These are phyloP conservation scores for Polyommatus icarus DNA, from an alignment of 2,888 invertebrate species.

Conservation along the genomic window DNA sequence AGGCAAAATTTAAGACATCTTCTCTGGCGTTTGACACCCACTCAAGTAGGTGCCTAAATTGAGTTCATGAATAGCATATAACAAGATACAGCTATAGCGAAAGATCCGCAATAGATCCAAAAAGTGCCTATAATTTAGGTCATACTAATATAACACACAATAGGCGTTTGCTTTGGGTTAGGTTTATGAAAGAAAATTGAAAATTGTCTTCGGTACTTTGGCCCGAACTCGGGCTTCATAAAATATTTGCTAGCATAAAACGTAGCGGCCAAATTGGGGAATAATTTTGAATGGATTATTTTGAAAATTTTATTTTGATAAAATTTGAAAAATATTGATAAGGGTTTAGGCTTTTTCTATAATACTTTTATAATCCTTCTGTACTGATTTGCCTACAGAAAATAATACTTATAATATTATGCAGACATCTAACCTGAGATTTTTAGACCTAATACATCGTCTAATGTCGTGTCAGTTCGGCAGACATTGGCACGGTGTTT, in stretches of 20 bases:
- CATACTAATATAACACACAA: background rate
- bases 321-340: background rate
- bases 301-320: no score
- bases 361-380: no score
- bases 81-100: background rate
- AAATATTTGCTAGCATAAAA: background rate
- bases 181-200: conserved; percentile 4
- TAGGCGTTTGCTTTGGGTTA: background rate
- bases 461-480: no score
- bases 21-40: no score
- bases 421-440: no score
- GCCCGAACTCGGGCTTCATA: background rate
- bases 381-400: no score
- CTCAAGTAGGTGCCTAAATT: no score
- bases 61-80: no score
- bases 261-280: background rate
- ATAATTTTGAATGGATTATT: background rate
- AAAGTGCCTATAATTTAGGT: background rate
- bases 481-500: no score
- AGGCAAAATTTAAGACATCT: no score
- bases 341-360: background rate
- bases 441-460: no score
- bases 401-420: no score
- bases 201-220: background rate
- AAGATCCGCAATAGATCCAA: background rate